Base-by-base conservation (phyloP, 1,140 invertebrate genomes). In the Sitophilus oryzae region DNA sequence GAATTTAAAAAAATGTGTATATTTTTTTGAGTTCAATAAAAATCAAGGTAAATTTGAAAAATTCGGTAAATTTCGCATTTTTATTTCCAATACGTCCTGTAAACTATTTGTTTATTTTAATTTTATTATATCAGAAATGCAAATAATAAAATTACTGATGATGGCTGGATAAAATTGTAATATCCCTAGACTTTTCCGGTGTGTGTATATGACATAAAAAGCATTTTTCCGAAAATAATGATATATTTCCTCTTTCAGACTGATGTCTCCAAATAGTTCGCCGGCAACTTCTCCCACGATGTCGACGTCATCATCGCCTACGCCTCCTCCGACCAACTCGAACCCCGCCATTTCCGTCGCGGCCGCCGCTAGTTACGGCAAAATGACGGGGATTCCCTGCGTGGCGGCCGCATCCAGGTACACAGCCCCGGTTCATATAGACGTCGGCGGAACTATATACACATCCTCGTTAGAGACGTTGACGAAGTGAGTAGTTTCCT, bases 401-500 rank as follows among this genome's bases (percentile, higher is more conserved):
- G 91, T 96, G 6, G 94, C 93, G 0, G 88, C 88, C 0, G 91
- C 93, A 1, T 90, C 90, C 15, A 81, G 89, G 34, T 93, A 90
- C 70, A 94, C 92, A 11, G 93, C 94, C 0, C 93, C 94, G 0
- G 94, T 98, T 0, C 94, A 97, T 71, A 96, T 98, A 62, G 94
- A 98, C 69, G 93, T 98, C 11, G 94, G 94, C 5, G 94, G 93
- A 0, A 92, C 89, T 22, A 96, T 96, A 60, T 98, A 96, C 74
- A 98, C 94, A 0, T 95, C 92, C 0, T 95, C 93, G 0, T 74
- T 98, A 66, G 91, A 96, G 74, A 97, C 93, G 1, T 80, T 98
- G 1, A 97, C 93, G 58, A 91, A 92, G 91, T 96, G 78, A 86
- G 85, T 78, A n/a, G n/a, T 37, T n/a, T 36, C n/a, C 34, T 9